Base-by-base conservation (phyloP, 1,140 invertebrate genomes). In the Holotrichia oblita region DNA sequence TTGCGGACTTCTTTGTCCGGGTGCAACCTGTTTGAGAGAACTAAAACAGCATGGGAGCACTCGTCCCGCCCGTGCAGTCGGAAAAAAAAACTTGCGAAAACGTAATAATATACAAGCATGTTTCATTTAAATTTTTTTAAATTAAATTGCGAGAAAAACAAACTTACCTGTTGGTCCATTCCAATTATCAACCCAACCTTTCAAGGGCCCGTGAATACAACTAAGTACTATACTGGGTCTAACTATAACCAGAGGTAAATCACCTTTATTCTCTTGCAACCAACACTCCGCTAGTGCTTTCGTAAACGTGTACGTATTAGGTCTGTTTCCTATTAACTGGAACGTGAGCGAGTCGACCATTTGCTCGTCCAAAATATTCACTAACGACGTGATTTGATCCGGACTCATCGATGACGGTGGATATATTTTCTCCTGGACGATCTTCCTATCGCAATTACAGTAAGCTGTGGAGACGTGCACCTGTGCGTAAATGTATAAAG, bases 101-200 rank as follows among this genome's bases (percentile, higher is more conserved):
- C n/a, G n/a, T n/a, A n/a, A n/a, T n/a, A n/a, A n/a, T n/a, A n/a
- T n/a, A n/a, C n/a, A n/a, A n/a, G n/a, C n/a, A n/a, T n/a, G n/a
- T n/a, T n/a, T n/a, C n/a, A n/a, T n/a, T n/a, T n/a, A n/a, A n/a
- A n/a, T n/a, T n/a, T n/a, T n/a, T n/a, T n/a, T n/a, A n/a, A n/a
- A n/a, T n/a, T n/a, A n/a, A n/a, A n/a, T n/a, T n/a, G n/a, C n/a
- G n/a, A n/a, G n/a, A n/a, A n/a, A n/a, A n/a, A n/a, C n/a, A n/a
- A n/a, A 55, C 10, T 48, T 76, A 44, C 94, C 97, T 83, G 97
- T 97, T 6, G 97, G 96, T 14, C 97, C 97, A 86, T 99, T 98
- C 88, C 95, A 94, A 87, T 99, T 99, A 87, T 99, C 98, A 77
- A 98, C 95, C 98, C 98, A 99, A 8, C 85, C 85, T 59, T 82